These are phyloP conservation scores for Gari tellinella DNA, from an alignment of 2,888 invertebrate genomes.

Conservation along the genomic window DNA sequence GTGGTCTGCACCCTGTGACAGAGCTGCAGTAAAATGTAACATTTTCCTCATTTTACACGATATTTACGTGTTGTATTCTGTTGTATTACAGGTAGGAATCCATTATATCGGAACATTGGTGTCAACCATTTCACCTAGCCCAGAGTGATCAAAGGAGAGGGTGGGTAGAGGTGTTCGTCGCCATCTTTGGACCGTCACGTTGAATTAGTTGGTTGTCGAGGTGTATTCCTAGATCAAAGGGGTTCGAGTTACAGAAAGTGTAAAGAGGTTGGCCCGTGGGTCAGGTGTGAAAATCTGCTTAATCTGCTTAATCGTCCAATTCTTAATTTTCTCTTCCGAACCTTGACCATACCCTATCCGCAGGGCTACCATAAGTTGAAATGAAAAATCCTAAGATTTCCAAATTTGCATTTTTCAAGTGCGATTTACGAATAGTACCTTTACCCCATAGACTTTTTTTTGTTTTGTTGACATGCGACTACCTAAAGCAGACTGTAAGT, in stretches of 20 bases:
- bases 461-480: no score
- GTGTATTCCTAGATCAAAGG: slow-evolving; percentile 22
- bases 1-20: slow-evolving; percentile 27
- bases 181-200: slow-evolving; percentile 21
- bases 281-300: no score
- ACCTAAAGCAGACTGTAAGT: no score
- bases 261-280: slow-evolving; percentile 10
- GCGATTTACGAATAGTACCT: no score
- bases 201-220: slow-evolving; percentile 18
- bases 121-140: slow-evolving; percentile 40
- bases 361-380: no score
- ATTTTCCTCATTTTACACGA: slow-evolving; percentile 40
- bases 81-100: slow-evolving; percentile 20
- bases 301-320: no score
- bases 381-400: no score
- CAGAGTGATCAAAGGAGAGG: slow-evolving; percentile 44
- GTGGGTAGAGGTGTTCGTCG: slow-evolving; percentile 21
- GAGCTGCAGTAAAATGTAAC: slow-evolving; percentile 27
- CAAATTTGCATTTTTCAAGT: no score
- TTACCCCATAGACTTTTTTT: no score
- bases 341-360: no score
- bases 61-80: slow-evolving; percentile 40
- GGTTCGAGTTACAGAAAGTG: slow-evolving; percentile 13
- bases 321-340: no score
- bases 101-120: slow-evolving; percentile 45